phyloP scores from a whole-genome alignment of 2,113 vertebrate genomes.

The Lanius ludovicianus region DNA sequence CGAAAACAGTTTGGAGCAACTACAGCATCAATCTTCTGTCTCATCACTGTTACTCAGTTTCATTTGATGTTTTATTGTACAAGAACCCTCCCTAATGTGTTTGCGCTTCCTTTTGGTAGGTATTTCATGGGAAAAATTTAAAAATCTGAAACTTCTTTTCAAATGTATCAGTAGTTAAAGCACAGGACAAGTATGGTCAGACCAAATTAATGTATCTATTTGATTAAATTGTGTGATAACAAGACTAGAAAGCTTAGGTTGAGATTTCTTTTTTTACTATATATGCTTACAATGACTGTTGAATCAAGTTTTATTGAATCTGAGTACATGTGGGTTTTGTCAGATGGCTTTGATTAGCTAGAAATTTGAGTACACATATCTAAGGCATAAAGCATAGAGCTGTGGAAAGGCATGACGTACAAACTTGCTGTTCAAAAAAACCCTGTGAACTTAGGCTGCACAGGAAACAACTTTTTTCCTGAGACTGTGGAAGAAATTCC shows the following conservation, averaged over 20 bases:
- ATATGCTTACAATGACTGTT: background rate
- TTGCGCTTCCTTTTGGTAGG: slow-evolving; percentile 90
- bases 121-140: background rate
- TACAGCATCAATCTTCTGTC: slow-evolving; percentile 84
- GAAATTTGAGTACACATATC: background rate
- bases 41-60: slow-evolving; percentile 90
- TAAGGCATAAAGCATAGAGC: background rate
- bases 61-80: slow-evolving; percentile 98
- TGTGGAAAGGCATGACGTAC: background rate
- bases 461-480: background rate
- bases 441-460: background rate
- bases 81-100: slow-evolving; percentile 89
- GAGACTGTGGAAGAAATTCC: background rate
- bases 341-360: background rate
- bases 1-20: slow-evolving; percentile 86
- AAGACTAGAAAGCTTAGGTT: background rate
- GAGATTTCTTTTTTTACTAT: background rate
- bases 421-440: background rate
- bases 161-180: background rate
- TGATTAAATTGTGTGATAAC: background rate
- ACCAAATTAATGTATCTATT: background rate
- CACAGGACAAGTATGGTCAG: background rate
- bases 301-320: background rate
- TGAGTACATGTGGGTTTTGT: background rate
- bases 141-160: background rate